Conservation (phyloP, 2,888 invertebrate genomes). For the Plusia festucae region DNA sequence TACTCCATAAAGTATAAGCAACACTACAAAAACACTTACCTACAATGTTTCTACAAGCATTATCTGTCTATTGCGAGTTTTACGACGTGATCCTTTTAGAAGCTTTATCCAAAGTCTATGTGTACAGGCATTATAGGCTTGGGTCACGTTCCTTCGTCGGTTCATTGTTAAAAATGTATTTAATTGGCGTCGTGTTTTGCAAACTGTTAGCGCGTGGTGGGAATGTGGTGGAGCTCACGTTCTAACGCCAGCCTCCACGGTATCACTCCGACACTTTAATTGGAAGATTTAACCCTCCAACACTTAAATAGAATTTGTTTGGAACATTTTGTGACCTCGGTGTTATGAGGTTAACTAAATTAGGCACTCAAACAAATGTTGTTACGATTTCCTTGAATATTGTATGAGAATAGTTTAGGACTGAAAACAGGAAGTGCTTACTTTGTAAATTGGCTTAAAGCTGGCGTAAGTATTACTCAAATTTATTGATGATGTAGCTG, state of each 20-base stretch:
- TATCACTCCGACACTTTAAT: conserved; percentile 48
- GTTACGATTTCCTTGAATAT: neutral
- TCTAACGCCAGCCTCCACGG: conserved; percentile 53
- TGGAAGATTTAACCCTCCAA: conserved; percentile 34
- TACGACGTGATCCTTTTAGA: conserved; percentile 32
- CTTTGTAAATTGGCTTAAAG: neutral
- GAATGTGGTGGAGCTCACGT: conserved; percentile 59
- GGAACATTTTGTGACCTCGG: neutral
- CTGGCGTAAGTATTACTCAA: no score
- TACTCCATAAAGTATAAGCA: conserved; percentile 39
- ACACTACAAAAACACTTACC: conserved; percentile 25
- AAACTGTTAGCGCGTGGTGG: conserved; percentile 64
- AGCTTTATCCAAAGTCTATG: conserved; percentile 22
- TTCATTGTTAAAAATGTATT: conserved; percentile 66
- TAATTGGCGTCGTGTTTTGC: conserved; percentile 74
- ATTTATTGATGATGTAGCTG: no score
- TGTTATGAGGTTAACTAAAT: neutral
- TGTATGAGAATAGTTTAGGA: neutral
- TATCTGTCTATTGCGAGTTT: conserved; percentile 39
- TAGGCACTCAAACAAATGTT: neutral
- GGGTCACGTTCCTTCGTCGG: conserved; percentile 54
- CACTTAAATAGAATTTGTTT: conserved; percentile 11
- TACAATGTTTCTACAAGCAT: conserved; percentile 45
- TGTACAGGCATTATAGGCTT: conserved; percentile 27
- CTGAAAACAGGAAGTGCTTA: neutral